Evolutionary conservation across 2,113 vertebrate genomes (phyloP).

Genomic region (Garra rufa): DNA sequence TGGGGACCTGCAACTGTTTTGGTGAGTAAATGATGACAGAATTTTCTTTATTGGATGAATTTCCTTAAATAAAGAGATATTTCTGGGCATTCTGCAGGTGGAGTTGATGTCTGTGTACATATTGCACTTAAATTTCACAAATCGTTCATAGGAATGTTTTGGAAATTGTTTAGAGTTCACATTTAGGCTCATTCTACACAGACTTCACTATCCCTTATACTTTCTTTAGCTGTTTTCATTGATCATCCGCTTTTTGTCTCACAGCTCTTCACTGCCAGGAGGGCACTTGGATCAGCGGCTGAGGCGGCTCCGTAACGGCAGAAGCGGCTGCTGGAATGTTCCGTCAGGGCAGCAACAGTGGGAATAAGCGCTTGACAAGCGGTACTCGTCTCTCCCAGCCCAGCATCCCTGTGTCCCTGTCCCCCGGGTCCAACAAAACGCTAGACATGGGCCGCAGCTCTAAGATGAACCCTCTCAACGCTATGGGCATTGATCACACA

Average conservation of each 20-base stretch:
- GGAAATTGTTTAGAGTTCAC: background rate
- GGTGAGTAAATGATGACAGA: too few relatives aligned
- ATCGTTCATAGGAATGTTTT: background rate
- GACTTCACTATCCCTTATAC: background rate
- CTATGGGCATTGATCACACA: constrained; percentile 75
- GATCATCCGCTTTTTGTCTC: background rate
- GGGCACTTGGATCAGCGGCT: background rate
- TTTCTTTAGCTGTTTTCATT: background rate
- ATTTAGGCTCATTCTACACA: background rate
- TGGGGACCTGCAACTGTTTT: too few relatives aligned
- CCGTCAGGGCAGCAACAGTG: constrained; percentile 77
- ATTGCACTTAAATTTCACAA: background rate
- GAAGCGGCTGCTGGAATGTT: constrained; percentile 82
- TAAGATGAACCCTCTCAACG: constrained; percentile 79
- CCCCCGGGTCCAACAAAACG: constrained; percentile 73
- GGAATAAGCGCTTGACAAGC: constrained; percentile 81
- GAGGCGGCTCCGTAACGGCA: constrained; percentile 17
- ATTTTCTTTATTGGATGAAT: too few relatives aligned
- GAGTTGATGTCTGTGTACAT: background rate
- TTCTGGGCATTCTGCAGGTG: background rate
- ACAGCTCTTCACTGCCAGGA: constrained; percentile 1
- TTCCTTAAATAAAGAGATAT: background rate
- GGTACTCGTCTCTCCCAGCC: constrained; percentile 77
- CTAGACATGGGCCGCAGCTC: constrained; percentile 85
- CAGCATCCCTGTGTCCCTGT: constrained; percentile 72